phyloP scores from a whole-genome alignment of 2,797 vertebrate genomes.

The Schizopygopsis malacanthus region DNA sequence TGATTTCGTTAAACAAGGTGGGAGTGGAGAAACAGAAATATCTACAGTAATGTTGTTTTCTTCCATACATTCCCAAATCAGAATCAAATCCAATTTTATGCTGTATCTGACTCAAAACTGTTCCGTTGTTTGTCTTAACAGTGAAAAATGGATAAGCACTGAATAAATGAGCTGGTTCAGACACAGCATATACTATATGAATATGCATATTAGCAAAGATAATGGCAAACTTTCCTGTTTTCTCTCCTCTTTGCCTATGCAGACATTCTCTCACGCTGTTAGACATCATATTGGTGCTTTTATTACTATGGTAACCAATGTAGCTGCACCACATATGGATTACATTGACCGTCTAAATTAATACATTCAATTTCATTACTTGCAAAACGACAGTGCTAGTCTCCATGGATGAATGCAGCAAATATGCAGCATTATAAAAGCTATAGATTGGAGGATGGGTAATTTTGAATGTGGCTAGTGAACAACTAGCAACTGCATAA shows the following conservation, averaged over 20 bases:
- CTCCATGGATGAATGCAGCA: neutral
- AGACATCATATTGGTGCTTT: neutral
- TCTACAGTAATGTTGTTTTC: slow-evolving; percentile 22
- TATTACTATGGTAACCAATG: neutral
- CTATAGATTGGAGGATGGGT: neutral
- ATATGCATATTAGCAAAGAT: neutral
- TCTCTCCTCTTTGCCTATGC: neutral
- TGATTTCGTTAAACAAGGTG: slow-evolving; percentile 83
- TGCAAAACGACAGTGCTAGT: neutral
- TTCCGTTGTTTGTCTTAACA: slow-evolving; percentile 9
- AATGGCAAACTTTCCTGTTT: neutral
- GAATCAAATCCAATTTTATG: slow-evolving; percentile 17
- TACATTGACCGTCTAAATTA: neutral
- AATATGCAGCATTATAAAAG: neutral
- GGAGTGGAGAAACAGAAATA: slow-evolving; percentile 35
- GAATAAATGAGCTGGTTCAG: neutral
- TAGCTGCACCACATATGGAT: slow-evolving; percentile 2
- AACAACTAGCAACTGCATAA: neutral
- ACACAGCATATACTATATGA: neutral
- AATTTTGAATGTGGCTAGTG: neutral
- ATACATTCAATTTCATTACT: slow-evolving; percentile 15
- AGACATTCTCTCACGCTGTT: neutral
- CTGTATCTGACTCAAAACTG: slow-evolving; percentile 21
- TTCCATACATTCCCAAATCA: slow-evolving; percentile 2
- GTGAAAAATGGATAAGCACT: neutral